Conservation (phyloP, 1,140 invertebrate species). For the Oppia nitens region DNA sequence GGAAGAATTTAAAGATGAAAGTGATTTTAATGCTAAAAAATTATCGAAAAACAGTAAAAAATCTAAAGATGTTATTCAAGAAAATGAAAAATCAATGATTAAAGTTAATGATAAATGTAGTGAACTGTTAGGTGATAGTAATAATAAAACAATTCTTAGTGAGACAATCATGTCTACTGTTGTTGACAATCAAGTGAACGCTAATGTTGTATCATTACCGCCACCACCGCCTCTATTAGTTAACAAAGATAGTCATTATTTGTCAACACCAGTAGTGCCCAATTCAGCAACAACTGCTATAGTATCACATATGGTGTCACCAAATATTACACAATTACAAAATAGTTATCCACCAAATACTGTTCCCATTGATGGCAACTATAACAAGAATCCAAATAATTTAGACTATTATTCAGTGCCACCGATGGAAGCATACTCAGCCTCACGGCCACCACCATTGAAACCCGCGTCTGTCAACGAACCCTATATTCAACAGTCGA, state of each 20-base stretch:
- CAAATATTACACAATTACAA: background rate
- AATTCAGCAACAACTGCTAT: background rate
- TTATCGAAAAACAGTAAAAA: background rate
- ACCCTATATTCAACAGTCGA: background rate
- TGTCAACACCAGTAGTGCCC: background rate
- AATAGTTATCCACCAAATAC: background rate
- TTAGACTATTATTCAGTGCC: background rate
- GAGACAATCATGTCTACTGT: background rate
- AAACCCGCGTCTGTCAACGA: background rate
- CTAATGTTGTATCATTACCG: background rate
- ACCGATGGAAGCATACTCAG: background rate
- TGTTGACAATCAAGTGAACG: background rate
- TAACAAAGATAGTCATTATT: background rate
- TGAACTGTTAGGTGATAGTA: background rate
- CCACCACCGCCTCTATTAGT: background rate
- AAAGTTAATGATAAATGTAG: background rate
- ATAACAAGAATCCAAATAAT: background rate
- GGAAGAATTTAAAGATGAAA: too few species aligned
- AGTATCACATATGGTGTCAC: background rate
- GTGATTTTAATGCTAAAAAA: background rate
- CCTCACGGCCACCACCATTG: background rate
- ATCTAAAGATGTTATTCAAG: background rate
- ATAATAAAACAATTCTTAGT: background rate
- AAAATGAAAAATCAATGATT: background rate
- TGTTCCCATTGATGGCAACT: background rate